Evolutionary conservation across 2,888 invertebrate genomes (phyloP).

Genomic region (Lutraria lutraria): DNA sequence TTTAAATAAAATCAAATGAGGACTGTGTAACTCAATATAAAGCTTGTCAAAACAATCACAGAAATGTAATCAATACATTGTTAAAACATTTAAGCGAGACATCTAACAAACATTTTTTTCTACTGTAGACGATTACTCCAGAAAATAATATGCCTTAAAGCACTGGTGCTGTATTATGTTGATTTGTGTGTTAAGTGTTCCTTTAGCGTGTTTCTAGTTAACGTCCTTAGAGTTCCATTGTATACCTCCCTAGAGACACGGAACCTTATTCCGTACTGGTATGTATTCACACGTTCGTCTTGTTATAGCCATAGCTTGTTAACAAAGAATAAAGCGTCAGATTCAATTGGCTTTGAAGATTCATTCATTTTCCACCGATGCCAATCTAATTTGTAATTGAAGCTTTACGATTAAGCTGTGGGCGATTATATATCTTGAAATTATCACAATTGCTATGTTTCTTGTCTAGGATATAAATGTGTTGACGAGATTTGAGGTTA

Average conservation of each 20-base stretch:
- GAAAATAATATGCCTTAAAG: background rate
- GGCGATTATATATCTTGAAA: conserved; percentile 14
- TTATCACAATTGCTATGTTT: background rate
- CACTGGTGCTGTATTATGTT: background rate
- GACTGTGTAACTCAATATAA: background rate
- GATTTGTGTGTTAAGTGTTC: background rate
- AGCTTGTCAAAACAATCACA: background rate
- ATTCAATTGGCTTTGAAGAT: conserved; percentile 15
- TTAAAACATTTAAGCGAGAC: background rate
- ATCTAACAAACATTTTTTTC: background rate
- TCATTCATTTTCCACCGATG: background rate
- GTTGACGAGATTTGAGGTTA: background rate
- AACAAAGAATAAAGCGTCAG: conserved; percentile 1
- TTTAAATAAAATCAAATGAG: no score
- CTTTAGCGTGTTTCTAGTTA: background rate
- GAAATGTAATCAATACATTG: background rate
- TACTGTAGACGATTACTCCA: background rate
- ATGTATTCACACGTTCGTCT: conserved; percentile 7
- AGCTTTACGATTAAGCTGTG: conserved; percentile 9
- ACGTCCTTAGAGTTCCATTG: background rate
- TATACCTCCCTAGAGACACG: background rate
- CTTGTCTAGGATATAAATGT: background rate
- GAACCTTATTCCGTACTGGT: background rate
- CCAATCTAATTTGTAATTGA: background rate
- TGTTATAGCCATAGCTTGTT: background rate